Evolutionary conservation across 2,888 invertebrate species (phyloP).

Genomic region (Netelia inedita): DNA sequence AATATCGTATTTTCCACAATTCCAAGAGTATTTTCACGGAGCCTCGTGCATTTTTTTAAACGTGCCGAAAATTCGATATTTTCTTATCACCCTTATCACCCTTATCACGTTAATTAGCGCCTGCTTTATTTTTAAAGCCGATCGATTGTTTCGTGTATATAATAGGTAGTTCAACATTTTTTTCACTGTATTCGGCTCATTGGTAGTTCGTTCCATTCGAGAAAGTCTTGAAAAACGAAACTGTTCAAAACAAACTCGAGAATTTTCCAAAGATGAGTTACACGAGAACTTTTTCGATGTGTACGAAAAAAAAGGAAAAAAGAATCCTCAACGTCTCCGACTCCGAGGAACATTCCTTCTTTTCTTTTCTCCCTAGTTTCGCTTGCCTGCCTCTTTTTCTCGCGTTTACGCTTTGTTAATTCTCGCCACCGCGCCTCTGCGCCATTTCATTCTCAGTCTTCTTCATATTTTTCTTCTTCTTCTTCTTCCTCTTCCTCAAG

Average conservation of each 20-base stretch:
- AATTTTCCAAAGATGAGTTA: slow-evolving; percentile 37
- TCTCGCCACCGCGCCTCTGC: slow-evolving; percentile 57
- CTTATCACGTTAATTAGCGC: background rate
- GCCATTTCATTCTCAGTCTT: slow-evolving; percentile 48
- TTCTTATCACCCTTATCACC: background rate
- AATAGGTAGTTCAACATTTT: slow-evolving; percentile 9
- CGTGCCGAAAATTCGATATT: background rate
- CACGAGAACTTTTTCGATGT: slow-evolving; percentile 30
- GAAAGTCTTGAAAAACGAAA: slow-evolving; percentile 34
- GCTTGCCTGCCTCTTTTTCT: slow-evolving; percentile 53
- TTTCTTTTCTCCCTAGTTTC: slow-evolving; percentile 38
- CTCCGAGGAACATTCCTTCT: slow-evolving; percentile 2
- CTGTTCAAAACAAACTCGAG: background rate
- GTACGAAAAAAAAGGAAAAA: background rate
- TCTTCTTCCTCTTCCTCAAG: background rate
- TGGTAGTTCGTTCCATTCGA: slow-evolving; percentile 35
- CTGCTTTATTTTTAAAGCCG: background rate
- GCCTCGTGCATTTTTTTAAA: background rate
- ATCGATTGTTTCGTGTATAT: slow-evolving; percentile 31
- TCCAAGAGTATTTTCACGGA: background rate
- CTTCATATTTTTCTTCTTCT: slow-evolving; percentile 22
- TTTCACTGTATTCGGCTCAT: slow-evolving; percentile 39
- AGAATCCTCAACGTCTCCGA: slow-evolving; percentile 6
- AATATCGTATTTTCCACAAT: background rate
- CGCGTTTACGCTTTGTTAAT: slow-evolving; percentile 67